Base-by-base conservation (phyloP, 2,113 vertebrate genomes). In the Salminus brasiliensis region DNA sequence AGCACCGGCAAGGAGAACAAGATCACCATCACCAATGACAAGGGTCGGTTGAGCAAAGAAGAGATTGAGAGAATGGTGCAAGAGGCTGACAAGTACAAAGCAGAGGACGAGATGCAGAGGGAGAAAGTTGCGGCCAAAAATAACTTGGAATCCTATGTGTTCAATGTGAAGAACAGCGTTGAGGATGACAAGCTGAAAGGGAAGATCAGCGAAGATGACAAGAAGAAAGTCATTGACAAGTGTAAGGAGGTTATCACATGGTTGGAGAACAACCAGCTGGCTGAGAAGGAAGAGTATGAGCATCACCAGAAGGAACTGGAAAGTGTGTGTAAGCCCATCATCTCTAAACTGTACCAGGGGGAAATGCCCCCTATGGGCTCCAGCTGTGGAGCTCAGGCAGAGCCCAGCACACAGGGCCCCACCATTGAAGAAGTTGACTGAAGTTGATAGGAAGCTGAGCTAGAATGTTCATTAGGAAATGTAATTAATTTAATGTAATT, bases 21-120 rank as follows among this genome's bases (percentile, higher is more conserved):
- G 80, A 92, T 92, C 81, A 92, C 89, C 30, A 90, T 92, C 79
- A 89, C 89, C 65, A 92, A 91, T 4, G 89, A 91, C 80, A 91
- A 90, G 3, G 89, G 89, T 4, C 85, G 87, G 7, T 85, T 91
- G 0, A 88, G 88, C 86, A 91, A 90, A 81, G 89, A 91, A 36
- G 90, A 92, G 0, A 92, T 91, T 0, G 88, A 91, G 62, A 76
- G 60, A 41, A 92, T 92, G 88, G 88, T 92, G 0, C 88, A 90
- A 39, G 90, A 91, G 0, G 89, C 88, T 0, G 90, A 91, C 0
- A 90, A 88, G 80, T 91, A 91, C 83, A 92, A 88, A 74, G 78
- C 72, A 0, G 89, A 91, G 5, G 91, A 91, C 4, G 88, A 91
- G 0, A 0, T 68, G 9, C 90, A 92, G 83, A 88, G 88, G 76